Conservation (phyloP, 2,113 vertebrate genomes). For the Thalassarche chlororhynchos region DNA sequence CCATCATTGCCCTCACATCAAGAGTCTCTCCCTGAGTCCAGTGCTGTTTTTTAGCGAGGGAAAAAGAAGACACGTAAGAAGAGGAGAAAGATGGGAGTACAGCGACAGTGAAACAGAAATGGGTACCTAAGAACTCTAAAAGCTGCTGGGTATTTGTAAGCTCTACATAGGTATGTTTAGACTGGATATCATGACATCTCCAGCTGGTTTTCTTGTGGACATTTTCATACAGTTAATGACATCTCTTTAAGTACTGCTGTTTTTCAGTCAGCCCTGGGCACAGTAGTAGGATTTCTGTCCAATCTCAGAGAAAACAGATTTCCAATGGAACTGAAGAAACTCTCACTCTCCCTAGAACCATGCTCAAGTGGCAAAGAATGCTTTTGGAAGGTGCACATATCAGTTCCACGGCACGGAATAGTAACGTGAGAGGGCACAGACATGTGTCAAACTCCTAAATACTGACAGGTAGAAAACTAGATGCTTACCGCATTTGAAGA, state of each 20-base stretch:
- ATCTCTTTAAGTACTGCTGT: background rate
- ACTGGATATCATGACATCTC: background rate
- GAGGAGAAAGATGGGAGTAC: background rate
- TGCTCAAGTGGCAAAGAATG: background rate
- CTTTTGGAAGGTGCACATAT: background rate
- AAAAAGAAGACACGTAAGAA: background rate
- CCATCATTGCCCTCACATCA: conserved; percentile 86
- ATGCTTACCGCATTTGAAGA: conserved; percentile 75
- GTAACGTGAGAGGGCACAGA: background rate
- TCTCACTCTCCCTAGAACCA: background rate
- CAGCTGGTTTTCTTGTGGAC: background rate
- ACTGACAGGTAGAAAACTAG: background rate
- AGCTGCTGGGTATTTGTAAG: background rate
- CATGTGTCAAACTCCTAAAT: background rate
- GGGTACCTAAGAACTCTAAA: background rate
- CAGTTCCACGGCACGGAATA: accelerated
- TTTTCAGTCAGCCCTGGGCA: background rate
- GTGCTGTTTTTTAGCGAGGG: conserved; percentile 59
- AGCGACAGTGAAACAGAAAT: background rate
- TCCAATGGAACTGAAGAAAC: background rate
- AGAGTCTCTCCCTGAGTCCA: conserved; percentile 78
- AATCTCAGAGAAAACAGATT: background rate
- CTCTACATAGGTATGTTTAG: background rate
- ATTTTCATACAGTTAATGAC: background rate
- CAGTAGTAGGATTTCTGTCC: background rate